These are phyloP conservation scores for Aphidius ervi DNA, from an alignment of 1,140 invertebrate genomes.

Conservation along the genomic window DNA sequence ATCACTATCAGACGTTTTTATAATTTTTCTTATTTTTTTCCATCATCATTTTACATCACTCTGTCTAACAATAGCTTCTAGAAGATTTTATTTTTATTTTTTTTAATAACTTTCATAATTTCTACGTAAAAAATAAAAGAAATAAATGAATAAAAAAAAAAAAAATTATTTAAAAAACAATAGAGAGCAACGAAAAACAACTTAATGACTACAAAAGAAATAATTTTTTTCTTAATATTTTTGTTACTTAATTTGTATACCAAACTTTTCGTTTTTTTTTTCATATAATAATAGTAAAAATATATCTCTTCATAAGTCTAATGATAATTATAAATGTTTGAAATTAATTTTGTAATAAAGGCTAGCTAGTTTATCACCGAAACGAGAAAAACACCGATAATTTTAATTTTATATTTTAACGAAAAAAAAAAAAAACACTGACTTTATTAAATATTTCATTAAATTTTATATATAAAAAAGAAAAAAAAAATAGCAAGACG, in stretches of 20 bases:
- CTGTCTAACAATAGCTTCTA: too few relatives aligned
- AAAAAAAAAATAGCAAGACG: not conserved
- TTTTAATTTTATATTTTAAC: too few relatives aligned
- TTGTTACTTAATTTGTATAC: not conserved
- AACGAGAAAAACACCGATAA: slow-evolving; percentile 19
- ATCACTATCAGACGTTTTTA: too few relatives aligned
- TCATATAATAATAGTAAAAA: slow-evolving; percentile 36
- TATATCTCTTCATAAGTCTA: slow-evolving; percentile 36
- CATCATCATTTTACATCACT: too few relatives aligned
- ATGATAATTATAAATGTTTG: slow-evolving; percentile 10
- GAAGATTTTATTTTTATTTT: too few relatives aligned
- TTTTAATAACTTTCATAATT: too few relatives aligned
- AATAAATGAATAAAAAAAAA: too few relatives aligned
- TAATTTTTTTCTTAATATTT: not conserved
- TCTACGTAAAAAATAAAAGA: too few relatives aligned
- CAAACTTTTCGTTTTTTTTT: slow-evolving; percentile 13
- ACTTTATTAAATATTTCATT: too few relatives aligned
- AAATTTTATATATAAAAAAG: not conserved
- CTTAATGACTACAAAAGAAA: not conserved
- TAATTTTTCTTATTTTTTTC: too few relatives aligned
- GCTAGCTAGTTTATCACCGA: slow-evolving; percentile 31
- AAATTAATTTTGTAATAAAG: slow-evolving; percentile 12
- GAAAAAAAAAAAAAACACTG: not conserved
- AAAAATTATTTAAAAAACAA: too few relatives aligned
- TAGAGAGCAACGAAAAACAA: too few relatives aligned